Conservation (phyloP, 2,113 vertebrate genomes). For the Varanus salvator region DNA sequence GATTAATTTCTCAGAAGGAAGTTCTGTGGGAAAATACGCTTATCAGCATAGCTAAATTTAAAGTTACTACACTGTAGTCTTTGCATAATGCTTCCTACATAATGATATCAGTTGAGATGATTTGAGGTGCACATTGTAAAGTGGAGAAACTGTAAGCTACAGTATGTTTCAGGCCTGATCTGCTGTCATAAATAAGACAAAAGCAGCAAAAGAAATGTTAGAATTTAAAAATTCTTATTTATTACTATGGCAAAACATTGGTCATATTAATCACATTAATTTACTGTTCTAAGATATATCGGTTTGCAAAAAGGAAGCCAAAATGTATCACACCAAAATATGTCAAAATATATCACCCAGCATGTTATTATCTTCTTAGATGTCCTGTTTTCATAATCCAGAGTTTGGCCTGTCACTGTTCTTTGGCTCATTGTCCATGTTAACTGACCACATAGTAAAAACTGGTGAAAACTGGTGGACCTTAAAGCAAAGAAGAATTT, state of each 20-base stretch:
- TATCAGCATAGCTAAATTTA: not conserved
- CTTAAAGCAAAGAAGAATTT: no score
- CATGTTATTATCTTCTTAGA: constrained; percentile 22
- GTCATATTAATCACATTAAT: constrained; percentile 6
- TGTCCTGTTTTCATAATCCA: constrained; percentile 30
- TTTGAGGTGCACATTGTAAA: constrained; percentile 43
- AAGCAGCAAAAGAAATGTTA: constrained; percentile 39
- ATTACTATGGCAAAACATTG: constrained; percentile 39
- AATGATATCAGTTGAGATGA: constrained; percentile 31
- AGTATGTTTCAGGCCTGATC: constrained; percentile 39
- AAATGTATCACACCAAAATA: not conserved
- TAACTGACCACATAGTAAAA: not conserved
- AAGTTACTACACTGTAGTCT: not conserved
- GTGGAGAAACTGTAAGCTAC: constrained; percentile 41
- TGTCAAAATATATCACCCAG: not conserved
- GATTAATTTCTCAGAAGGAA: not conserved
- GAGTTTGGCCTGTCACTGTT: not conserved
- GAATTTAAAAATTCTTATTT: constrained; percentile 28
- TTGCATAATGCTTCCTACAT: not conserved
- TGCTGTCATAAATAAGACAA: constrained; percentile 47
- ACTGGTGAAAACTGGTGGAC: not conserved
- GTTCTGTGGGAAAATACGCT: not conserved
- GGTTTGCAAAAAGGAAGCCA: not conserved
- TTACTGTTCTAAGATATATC: not conserved
- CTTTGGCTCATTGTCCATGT: not conserved